Percentiles rank a stretch among this genome's conserved stretches.
Evolutionary conservation across 1,140 invertebrate genomes (phyloP).

Genomic region (Saxidomus purpurata): DNA sequence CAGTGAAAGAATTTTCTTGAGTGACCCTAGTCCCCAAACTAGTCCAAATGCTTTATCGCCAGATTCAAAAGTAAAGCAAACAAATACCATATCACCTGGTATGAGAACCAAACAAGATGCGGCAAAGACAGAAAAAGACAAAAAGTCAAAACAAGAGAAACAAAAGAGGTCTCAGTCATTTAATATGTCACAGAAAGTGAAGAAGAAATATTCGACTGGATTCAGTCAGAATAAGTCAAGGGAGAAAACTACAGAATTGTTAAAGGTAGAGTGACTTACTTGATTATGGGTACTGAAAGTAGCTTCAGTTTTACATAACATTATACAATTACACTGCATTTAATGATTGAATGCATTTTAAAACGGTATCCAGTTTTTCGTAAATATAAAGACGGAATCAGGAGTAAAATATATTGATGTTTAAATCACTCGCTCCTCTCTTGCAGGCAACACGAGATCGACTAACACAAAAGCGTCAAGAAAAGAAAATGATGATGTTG

Average conservation of each 20-base stretch:
- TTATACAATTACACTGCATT: too few species aligned
- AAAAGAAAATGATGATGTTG: slow-evolving; percentile 42
- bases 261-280: slow-evolving; percentile 4
- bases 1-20: slow-evolving; percentile 87
- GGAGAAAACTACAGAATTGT: slow-evolving; percentile 61
- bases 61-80: slow-evolving; percentile 34
- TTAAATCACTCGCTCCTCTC: too few species aligned
- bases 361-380: too few species aligned
- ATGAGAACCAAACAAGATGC: slow-evolving; percentile 33
- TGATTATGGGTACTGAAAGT: not conserved
- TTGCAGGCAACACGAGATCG: slow-evolving; percentile 56
- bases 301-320: too few species aligned
- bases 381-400: too few species aligned
- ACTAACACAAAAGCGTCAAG: slow-evolving; percentile 35
- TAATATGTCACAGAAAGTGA: slow-evolving; percentile 79
- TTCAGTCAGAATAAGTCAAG: slow-evolving; percentile 66
- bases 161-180: slow-evolving; percentile 81
- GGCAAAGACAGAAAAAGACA: slow-evolving; percentile 5
- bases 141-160: slow-evolving; percentile 68
- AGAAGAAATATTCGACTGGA: slow-evolving; percentile 80
- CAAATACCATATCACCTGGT: slow-evolving; percentile 60
- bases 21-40: slow-evolving; percentile 84
- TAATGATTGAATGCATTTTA: too few species aligned
- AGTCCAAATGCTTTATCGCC: slow-evolving; percentile 73
- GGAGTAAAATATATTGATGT: too few species aligned